Percentiles rank a stretch among this genome's conserved stretches.
phyloP scores from a whole-genome alignment of 2,797 vertebrate species.

The Microcaecilia unicolor region DNA sequence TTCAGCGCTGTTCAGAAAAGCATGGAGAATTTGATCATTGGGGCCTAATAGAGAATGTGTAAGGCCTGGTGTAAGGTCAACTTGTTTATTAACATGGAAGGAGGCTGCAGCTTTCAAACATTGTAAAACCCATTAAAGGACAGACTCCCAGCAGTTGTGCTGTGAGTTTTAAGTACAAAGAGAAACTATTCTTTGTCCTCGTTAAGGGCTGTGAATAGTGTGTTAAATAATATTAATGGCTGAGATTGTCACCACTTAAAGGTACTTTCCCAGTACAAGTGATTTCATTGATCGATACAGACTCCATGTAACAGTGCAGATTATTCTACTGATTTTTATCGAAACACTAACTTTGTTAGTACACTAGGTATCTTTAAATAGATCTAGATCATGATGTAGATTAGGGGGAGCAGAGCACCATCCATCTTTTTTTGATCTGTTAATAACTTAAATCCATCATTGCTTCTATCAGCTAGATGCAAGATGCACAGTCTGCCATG shows the following conservation, averaged over 20 bases:
- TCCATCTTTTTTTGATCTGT: conserved; percentile 96
- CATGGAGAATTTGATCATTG: too few relatives aligned
- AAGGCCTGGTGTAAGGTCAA: too few relatives aligned
- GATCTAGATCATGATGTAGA: conserved; percentile 99
- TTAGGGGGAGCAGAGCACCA: conserved; percentile 83
- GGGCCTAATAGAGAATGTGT: too few relatives aligned
- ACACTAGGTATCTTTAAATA: conserved; percentile 89
- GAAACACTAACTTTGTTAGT: conserved; percentile 94
- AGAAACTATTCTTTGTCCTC: conserved; percentile 81
- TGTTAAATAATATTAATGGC: conserved; percentile 99
- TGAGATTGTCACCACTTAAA: conserved; percentile 84
- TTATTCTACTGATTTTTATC: conserved; percentile 96
- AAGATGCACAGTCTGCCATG: conserved; percentile 45
- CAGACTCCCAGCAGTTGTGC: conserved; percentile 16
- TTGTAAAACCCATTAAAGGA: too few relatives aligned
- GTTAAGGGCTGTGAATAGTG: conserved; percentile 79
- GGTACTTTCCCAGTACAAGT: conserved; percentile 79
- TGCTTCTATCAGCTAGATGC: conserved; percentile 59
- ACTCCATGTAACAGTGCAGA: conserved; percentile 68
- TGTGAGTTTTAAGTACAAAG: conserved; percentile 34
- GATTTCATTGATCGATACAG: conserved; percentile 89
- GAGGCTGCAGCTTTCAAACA: too few relatives aligned
- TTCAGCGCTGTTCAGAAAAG: too few relatives aligned
- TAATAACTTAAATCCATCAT: conserved; percentile 99
- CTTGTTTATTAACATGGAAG: too few relatives aligned